Conservation (phyloP, 1,140 invertebrate species). For the Platyscapa corneri region DNA sequence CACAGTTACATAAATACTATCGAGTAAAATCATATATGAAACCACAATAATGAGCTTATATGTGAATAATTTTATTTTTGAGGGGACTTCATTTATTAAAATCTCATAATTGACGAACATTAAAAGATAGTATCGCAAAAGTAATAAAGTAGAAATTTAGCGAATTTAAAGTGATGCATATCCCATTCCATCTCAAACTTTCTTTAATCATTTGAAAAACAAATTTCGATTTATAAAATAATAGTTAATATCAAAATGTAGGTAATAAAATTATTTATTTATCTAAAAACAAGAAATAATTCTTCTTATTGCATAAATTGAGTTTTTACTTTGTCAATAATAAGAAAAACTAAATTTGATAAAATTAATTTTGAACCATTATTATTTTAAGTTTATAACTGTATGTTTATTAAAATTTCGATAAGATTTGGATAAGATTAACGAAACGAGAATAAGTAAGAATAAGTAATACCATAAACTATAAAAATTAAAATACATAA, state of each 20-base stretch:
- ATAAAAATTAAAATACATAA: too few relatives aligned
- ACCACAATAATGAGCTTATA: neutral
- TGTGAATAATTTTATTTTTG: neutral
- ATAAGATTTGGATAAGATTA: too few relatives aligned
- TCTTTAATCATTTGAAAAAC: neutral
- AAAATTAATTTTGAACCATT: too few relatives aligned
- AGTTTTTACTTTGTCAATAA: too few relatives aligned
- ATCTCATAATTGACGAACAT: slow-evolving; percentile 2
- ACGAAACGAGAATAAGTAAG: too few relatives aligned
- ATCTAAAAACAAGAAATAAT: neutral
- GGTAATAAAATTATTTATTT: neutral
- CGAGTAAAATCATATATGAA: neutral
- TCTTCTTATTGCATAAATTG: too few relatives aligned
- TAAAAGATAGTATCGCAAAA: neutral
- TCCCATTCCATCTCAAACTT: neutral
- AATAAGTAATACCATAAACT: too few relatives aligned
- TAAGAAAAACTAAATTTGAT: too few relatives aligned
- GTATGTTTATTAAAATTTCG: too few relatives aligned
- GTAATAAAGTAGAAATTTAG: slow-evolving; percentile 21
- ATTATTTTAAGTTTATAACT: too few relatives aligned
- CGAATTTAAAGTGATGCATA: neutral
- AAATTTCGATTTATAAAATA: neutral
- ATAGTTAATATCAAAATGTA: neutral
- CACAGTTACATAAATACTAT: neutral
- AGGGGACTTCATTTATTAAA: slow-evolving; percentile 16